Percentiles rank a stretch among this genome's conserved stretches.
phyloP scores from a whole-genome alignment of 1,140 invertebrate species.

The Elymnias hypermnestra region DNA sequence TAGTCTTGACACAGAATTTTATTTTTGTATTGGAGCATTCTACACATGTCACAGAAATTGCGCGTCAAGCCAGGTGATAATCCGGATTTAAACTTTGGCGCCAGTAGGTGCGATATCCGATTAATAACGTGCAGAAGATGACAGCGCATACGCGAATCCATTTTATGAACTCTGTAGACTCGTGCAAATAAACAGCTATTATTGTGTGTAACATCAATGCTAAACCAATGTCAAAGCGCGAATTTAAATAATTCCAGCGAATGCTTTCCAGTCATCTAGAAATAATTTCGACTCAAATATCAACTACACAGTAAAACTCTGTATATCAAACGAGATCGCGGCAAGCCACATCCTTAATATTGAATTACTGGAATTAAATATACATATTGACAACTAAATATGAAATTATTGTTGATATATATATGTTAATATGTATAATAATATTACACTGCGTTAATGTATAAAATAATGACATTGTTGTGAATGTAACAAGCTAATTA shows the following conservation, averaged over 20 bases:
- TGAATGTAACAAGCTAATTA: no score
- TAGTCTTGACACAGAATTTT: constrained; percentile 19
- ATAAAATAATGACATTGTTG: no score
- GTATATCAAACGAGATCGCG: constrained; percentile 1
- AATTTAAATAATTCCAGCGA: constrained; percentile 1
- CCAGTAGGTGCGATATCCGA: constrained; percentile 21
- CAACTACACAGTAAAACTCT: no score
- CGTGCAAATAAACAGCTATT: no score
- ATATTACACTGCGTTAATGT: no score
- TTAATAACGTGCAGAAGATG: constrained; percentile 18
- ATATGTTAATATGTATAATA: no score
- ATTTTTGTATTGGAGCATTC: constrained; percentile 24
- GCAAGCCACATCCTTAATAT: constrained; percentile 8
- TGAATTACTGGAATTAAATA: no score
- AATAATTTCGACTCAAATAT: constrained; percentile 13
- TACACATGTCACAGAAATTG: constrained; percentile 29
- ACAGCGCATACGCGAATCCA: constrained; percentile 12
- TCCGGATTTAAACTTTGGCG: constrained; percentile 43
- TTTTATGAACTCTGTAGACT: no score
- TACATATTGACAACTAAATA: not conserved
- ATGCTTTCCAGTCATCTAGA: constrained; percentile 13
- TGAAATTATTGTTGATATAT: no score
- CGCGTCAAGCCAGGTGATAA: constrained; percentile 32
- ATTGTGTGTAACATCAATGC: no score
- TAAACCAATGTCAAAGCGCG: not conserved